phyloP scores from a whole-genome alignment of 1,140 invertebrate species.

The Neocloeon triangulifer region DNA sequence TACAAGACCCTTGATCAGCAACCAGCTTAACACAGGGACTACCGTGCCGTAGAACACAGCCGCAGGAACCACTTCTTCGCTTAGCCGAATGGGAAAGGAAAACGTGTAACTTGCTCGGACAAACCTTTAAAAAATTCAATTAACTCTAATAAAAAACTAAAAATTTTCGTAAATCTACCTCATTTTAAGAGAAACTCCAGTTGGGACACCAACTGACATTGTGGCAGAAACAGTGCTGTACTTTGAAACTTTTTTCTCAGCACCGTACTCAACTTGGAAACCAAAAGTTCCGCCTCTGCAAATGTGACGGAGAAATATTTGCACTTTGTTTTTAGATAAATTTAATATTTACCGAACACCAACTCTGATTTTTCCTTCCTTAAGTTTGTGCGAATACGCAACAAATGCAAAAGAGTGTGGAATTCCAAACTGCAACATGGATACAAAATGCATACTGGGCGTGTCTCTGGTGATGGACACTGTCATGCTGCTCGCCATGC shows the following conservation, averaged over 20 bases:
- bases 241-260: constrained; percentile 78
- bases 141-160: constrained; percentile 7
- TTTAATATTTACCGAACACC: constrained; percentile 44
- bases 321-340: constrained; percentile 10
- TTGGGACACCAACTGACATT: constrained; percentile 59
- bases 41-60: constrained; percentile 85
- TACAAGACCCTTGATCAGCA: constrained; percentile 60
- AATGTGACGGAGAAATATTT: constrained; percentile 8
- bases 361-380: constrained; percentile 50
- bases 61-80: constrained; percentile 69
- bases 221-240: constrained; percentile 70
- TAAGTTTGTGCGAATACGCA: constrained; percentile 45
- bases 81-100: constrained; percentile 70
- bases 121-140: constrained; percentile 29
- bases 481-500: constrained; percentile 46
- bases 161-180: constrained; percentile 32
- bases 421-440: constrained; percentile 55
- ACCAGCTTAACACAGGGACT: constrained; percentile 57
- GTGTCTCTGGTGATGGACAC: constrained; percentile 56
- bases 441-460: constrained; percentile 32
- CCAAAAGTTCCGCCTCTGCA: constrained; percentile 67
- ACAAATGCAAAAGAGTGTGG: constrained; percentile 53
- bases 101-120: constrained; percentile 71
- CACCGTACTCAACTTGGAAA: constrained; percentile 66
- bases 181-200: constrained; percentile 69